Percentiles rank a stretch among this genome's conserved stretches.
phyloP scores from a whole-genome alignment of 2,888 invertebrate species.

The Hydraecia micacea region DNA sequence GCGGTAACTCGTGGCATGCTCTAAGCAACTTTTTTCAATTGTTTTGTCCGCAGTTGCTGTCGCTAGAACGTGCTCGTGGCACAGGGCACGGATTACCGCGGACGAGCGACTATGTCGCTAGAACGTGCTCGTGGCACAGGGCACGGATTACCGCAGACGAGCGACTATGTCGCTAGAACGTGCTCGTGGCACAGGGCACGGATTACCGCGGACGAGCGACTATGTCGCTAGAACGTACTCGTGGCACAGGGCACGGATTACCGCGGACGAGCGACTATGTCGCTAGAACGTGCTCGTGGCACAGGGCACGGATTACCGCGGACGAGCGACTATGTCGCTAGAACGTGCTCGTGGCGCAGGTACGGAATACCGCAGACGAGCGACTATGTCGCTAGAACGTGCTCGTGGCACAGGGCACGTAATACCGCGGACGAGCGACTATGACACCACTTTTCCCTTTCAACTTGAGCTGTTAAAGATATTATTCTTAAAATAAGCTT shows the following conservation, averaged over 20 bases:
- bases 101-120: background rate
- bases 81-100: background rate
- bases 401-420: background rate
- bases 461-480: conserved; percentile 15
- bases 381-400: background rate
- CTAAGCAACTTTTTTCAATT: background rate
- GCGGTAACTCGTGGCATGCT: background rate
- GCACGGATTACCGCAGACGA: background rate
- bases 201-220: conserved; percentile 7
- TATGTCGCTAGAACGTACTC: background rate
- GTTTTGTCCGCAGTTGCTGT: background rate
- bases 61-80: background rate
- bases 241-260: no score
- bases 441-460: background rate
- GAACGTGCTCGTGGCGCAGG: background rate
- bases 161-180: background rate
- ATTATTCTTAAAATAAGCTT: conserved; percentile 1
- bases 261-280: conserved; percentile 2
- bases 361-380: background rate
- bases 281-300: background rate
- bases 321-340: conserved; percentile 1
- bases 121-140: background rate
- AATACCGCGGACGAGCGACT: conserved; percentile 7
- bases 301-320: background rate
- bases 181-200: background rate